A percentile compares a stretch with the other conserved stretches of the same genome.
Conservation (phyloP, 2,113 vertebrate species). For the Barbus barbus region DNA sequence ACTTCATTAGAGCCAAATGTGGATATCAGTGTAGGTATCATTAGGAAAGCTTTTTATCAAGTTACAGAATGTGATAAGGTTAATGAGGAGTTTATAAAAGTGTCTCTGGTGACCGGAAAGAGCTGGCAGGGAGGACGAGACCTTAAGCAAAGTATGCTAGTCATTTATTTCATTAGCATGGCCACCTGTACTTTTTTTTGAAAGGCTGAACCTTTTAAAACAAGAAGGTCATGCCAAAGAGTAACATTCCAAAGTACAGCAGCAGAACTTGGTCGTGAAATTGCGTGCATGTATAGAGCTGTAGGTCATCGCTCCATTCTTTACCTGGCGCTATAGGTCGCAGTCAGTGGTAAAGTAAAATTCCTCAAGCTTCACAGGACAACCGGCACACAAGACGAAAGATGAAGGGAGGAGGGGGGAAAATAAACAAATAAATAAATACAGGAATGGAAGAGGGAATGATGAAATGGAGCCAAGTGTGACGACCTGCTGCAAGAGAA, state of each 20-base stretch:
- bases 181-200: slow-evolving; percentile 19
- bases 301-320: background rate
- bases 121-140: slow-evolving; percentile 38
- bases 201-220: slow-evolving; percentile 32
- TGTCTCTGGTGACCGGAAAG: slow-evolving; percentile 25
- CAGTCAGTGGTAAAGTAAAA: slow-evolving; percentile 10
- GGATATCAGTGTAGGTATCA: slow-evolving; percentile 48
- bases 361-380: slow-evolving; percentile 22
- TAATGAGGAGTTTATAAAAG: slow-evolving; percentile 54
- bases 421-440: slow-evolving; percentile 42
- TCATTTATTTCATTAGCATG: slow-evolving; percentile 50
- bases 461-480: slow-evolving; percentile 51
- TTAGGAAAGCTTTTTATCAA: slow-evolving; percentile 55
- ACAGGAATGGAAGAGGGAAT: slow-evolving; percentile 47
- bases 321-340: slow-evolving; percentile 20
- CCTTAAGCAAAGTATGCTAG: slow-evolving; percentile 38
- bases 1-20: slow-evolving; percentile 48
- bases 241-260: slow-evolving; percentile 13
- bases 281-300: background rate
- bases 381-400: background rate
- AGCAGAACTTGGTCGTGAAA: slow-evolving; percentile 13
- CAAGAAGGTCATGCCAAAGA: slow-evolving; percentile 25
- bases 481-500: slow-evolving; percentile 44
- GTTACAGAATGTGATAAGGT: slow-evolving; percentile 54
- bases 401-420: background rate